Evolutionary conservation across 2,113 vertebrate species (phyloP), one percentile per base, ranked within the genome.

Genomic region (Chaenogobius annularis): DNA sequence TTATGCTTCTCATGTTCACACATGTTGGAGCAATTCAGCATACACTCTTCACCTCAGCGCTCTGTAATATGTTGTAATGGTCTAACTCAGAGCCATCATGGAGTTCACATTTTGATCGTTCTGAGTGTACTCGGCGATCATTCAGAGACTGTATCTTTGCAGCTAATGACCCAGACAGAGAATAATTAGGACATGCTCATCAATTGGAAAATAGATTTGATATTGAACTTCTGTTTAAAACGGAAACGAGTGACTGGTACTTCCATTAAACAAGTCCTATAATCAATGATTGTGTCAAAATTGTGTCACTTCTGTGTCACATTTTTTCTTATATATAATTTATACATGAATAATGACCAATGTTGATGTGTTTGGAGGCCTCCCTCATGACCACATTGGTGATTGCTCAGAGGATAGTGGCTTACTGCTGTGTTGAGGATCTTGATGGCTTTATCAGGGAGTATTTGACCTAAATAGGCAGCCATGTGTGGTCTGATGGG

Each of bases 401-500:
- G 65, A 70, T 2, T 54, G 77, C 81, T 70, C 70, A 23, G 79
- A 71, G 74, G 68, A 83, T 5, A 65, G 68, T 47, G 74, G 62
- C 74, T 77, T 70, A 63, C 72, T 73, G 73, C 65, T 66, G 55
- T 46, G 54, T 64, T 54, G 48, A 79, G 59, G 71, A 58, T 79
- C 70, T 71, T 37, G 67, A 68, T 11, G 79, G 72, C 84, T 90
- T 90, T 91, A 85, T 91, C 74, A 79, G 70, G 69, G 40, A 58
- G 73, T 82, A 54, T 47, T 79, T 93, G 91, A 93, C 92, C 92
- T 85, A 91, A 79, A 92, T 90, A 86, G 6, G 75, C 89, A 89
- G 83, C 82, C 87, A 81, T 84, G 89, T 81, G 7, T 75, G 74
- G 61, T 50, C 69, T 86, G 70, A 88, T 88, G 85, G 69, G 70